Evolutionary conservation across 2,113 vertebrate species (phyloP).

Genomic region (Hippocampus zosterae): DNA sequence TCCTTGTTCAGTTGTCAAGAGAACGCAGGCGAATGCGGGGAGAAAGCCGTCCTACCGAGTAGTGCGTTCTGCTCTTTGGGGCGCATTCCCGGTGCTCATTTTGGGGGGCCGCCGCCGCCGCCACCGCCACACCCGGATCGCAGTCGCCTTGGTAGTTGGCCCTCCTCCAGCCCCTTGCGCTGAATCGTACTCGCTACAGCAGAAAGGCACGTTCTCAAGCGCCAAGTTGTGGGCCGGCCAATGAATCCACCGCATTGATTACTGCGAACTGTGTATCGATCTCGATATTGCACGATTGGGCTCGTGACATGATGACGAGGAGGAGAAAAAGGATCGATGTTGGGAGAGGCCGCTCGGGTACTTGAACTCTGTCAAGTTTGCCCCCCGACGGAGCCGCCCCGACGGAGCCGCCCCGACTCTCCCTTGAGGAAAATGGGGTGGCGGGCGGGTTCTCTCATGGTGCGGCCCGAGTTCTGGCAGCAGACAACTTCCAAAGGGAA

Average conservation of each 20-base stretch:
- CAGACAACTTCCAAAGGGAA: slow-evolving; percentile 6
- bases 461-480: background rate
- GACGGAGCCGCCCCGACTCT: too few relatives aligned
- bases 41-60: slow-evolving; percentile 77
- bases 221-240: background rate
- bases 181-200: slow-evolving; percentile 81
- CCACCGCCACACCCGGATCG: slow-evolving; percentile 69
- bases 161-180: slow-evolving; percentile 89
- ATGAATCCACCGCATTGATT: background rate
- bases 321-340: too few relatives aligned
- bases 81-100: slow-evolving; percentile 89
- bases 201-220: slow-evolving; percentile 6
- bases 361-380: too few relatives aligned
- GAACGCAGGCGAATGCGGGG: background rate
- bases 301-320: too few relatives aligned
- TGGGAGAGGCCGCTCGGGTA: too few relatives aligned
- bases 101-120: slow-evolving; percentile 71
- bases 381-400: too few relatives aligned
- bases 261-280: too few relatives aligned
- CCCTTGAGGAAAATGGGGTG: too few relatives aligned
- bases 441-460: too few relatives aligned
- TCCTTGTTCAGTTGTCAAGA: background rate
- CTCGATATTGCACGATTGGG: too few relatives aligned
- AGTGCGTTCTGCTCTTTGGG: slow-evolving; percentile 92
- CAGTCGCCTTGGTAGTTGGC: slow-evolving; percentile 78